Evolutionary conservation across 1,140 invertebrate genomes (phyloP), one percentile per base, ranked within the genome.

Genomic region (Centruroides vittatus): DNA sequence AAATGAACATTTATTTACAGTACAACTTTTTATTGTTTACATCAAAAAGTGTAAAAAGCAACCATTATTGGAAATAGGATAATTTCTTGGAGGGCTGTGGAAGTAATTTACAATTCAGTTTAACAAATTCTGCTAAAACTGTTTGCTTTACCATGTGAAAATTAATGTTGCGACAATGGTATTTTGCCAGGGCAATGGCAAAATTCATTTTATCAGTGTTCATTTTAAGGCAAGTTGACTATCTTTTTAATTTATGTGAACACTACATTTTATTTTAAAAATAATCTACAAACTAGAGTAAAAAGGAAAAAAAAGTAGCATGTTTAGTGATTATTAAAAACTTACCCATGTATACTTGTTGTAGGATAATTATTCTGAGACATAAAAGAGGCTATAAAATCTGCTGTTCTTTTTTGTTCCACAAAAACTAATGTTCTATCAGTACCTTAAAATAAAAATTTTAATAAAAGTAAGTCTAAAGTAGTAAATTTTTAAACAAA

Each of bases 401-500:
- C 94, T 0, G 88, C 88, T 48, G 82, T 87, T 55, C 86, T 81
- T 70, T 96, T 94, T 13, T 83, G 86, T 66, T 92, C 88, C 1
- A 95, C 89, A 71, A 97, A 98, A 1, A 97, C 84, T 9, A 98
- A 74, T 0, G 85, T 86, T 55, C 63, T 13, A 46, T 67, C 68
- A 55, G 57, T 59, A 13, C 53, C 62, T 63, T 47, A 49, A 9
- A n/a, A 55, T 7, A 47, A 34, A 58, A 58, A 35, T 47, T 48
- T 4, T 58, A 13, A 13, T 49, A 61, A 55, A 56, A 67, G 65
- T 50, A 9, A 61, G 51, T 58, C 59, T 60, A 12, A 55, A 58
- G 53, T 61, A 47, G 12, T 61, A 59, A 13, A 57, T 64, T 51
- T 36, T 61, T 48, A 51, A 58, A 47, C 13, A 59, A 52, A 48